phyloP scores from a whole-genome alignment of 2,888 invertebrate genomes.

The Luperina testacea region DNA sequence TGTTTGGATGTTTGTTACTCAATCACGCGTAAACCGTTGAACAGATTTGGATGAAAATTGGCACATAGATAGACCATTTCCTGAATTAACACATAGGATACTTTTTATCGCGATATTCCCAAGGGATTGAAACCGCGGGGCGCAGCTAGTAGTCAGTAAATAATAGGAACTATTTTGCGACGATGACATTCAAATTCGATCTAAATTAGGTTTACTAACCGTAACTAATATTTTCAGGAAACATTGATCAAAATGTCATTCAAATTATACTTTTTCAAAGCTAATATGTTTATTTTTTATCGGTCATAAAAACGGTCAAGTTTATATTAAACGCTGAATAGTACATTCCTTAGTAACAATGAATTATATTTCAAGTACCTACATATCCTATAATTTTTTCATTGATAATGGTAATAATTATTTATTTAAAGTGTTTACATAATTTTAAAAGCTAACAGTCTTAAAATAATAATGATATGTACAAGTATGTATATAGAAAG shows the following conservation, averaged over 20 bases:
- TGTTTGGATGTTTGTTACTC: too few relatives aligned
- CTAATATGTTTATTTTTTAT: conserved; percentile 1
- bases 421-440: too few relatives aligned
- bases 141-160: too few relatives aligned
- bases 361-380: background rate
- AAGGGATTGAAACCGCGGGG: too few relatives aligned
- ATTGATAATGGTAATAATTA: background rate
- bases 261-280: background rate
- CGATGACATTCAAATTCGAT: conserved; percentile 19
- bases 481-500: too few relatives aligned
- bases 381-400: background rate
- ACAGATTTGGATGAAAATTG: too few relatives aligned
- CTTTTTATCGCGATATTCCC: too few relatives aligned
- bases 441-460: too few relatives aligned
- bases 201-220: background rate
- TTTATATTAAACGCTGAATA: background rate
- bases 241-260: conserved; percentile 17
- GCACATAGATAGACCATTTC: too few relatives aligned
- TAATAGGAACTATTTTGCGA: background rate
- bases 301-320: background rate
- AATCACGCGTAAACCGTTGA: too few relatives aligned
- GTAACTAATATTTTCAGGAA: conserved; percentile 23
- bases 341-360: background rate
- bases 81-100: too few relatives aligned
- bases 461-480: too few relatives aligned